A percentile compares a stretch with the other conserved stretches of the same genome.
These are phyloP conservation scores for Takifugu flavidus DNA, from an alignment of 2,113 vertebrate species.

Conservation along the genomic window DNA sequence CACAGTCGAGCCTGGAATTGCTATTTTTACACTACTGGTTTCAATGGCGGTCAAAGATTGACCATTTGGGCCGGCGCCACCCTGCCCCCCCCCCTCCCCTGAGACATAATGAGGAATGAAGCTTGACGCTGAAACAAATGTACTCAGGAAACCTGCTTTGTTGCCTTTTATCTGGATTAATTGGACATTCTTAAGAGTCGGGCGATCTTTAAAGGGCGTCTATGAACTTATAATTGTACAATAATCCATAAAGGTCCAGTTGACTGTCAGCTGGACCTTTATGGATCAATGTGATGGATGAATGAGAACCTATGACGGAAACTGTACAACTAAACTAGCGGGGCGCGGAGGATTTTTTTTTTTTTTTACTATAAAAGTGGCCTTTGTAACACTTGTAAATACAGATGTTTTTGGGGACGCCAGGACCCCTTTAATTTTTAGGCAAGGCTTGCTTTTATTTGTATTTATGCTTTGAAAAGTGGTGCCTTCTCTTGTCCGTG, in stretches of 20 bases:
- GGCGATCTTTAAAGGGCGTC: constrained; percentile 40
- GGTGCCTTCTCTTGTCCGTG: constrained; percentile 32
- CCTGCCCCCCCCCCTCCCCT: not conserved
- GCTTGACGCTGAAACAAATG: constrained; percentile 37
- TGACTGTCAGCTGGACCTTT: too few relatives aligned
- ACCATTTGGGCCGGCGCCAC: constrained; percentile 23
- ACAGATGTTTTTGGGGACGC: constrained; percentile 28
- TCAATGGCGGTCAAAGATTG: not conserved
- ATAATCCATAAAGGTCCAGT: constrained; percentile 18
- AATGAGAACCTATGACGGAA: too few relatives aligned
- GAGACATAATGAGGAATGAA: constrained; percentile 15
- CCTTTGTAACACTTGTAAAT: constrained; percentile 60
- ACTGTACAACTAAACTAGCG: too few relatives aligned
- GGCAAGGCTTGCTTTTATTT: constrained; percentile 35
- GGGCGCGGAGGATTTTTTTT: too few relatives aligned
- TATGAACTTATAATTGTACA: constrained; percentile 61
- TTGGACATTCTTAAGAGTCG: constrained; percentile 26
- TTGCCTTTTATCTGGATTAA: constrained; percentile 37
- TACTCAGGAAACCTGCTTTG: constrained; percentile 68
- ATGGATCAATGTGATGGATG: too few relatives aligned
- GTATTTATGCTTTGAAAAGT: constrained; percentile 3
- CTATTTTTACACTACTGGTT: constrained; percentile 9
- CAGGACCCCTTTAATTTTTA: constrained; percentile 6
- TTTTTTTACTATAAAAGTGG: constrained; percentile 22
- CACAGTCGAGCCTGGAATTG: constrained; percentile 4